These are phyloP conservation scores for Plumapathes pennacea DNA, from an alignment of 92 coral and sea anemone genomes.

Conservation along the genomic window DNA sequence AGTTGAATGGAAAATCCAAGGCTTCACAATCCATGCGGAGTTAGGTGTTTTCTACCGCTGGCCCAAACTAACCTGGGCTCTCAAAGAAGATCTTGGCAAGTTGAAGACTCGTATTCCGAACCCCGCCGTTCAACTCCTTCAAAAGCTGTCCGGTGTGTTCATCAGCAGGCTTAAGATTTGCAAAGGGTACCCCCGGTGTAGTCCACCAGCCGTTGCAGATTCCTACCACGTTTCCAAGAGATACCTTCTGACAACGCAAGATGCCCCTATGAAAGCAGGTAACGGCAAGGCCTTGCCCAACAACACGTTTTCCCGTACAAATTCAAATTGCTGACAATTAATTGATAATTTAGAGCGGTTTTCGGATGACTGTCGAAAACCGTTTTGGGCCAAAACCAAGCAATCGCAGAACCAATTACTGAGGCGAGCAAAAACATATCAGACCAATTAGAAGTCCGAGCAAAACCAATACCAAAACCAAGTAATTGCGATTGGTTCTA, in stretches of 20 bases:
- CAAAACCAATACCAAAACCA: no score
- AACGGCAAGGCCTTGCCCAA: no score
- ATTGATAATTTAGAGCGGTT: no score
- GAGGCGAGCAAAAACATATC: no score
- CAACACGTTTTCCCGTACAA: no score
- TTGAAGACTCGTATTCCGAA: slow-evolving; percentile 15
- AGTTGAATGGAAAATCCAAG: slow-evolving; percentile 12
- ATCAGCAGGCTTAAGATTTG: slow-evolving; percentile 7
- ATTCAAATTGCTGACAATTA: no score
- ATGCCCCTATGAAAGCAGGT: slow-evolving; percentile 25
- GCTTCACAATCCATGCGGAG: slow-evolving; percentile 6
- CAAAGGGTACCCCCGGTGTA: slow-evolving; percentile 9
- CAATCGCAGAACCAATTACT: no score
- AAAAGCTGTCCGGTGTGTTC: slow-evolving; percentile 1
- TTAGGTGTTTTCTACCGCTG: slow-evolving; percentile 21
- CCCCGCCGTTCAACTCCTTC: slow-evolving; percentile 2
- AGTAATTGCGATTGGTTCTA: no score
- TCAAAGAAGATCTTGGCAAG: slow-evolving; percentile 11
- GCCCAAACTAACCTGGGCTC: slow-evolving; percentile 6
- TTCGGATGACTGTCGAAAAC: no score
- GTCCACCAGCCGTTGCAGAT: slow-evolving; percentile 15
- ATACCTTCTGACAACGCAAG: slow-evolving; percentile 8
- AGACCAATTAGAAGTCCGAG: no score
- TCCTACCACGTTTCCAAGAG: slow-evolving; percentile 9
- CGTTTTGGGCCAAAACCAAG: no score